Base-by-base conservation (phyloP, 2,113 vertebrate species). In the Callospermophilus lateralis region DNA sequence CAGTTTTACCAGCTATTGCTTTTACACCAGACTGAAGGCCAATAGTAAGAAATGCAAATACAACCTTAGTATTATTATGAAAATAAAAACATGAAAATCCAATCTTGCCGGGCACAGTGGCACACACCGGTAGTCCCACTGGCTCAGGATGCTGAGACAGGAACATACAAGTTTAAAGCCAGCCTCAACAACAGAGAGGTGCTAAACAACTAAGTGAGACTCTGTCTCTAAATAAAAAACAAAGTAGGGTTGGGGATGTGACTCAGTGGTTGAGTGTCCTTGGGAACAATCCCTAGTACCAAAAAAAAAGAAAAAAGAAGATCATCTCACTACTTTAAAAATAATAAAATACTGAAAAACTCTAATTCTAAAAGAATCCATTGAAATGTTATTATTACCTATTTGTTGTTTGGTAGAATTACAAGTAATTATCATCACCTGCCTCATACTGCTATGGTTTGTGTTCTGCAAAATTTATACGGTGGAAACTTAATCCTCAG, bases 31-130 rank as follows among this genome's bases (percentile, higher is more conserved):
- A 76, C 34, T 26, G 17, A 58, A 74, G 6, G 6, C 48, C 45
- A 80, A 48, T 19, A 80, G 67, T 24, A 13, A 39, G 51, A 93
- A 58, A 74, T 22, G 28, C 48, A 90, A 83, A 78, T 19, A n/a
- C 76, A 70, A 28, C 13, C 51, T 88, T 87, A 80, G 72, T 45
- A 32, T 12, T 92, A 58, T 9, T 70, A 84, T n/a, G 32, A 74
- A 90, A 95, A 87, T 19, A 73, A 89, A 93, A 93, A 90, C 19
- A 68, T 51, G 74, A 90, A 95, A 87, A 58, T 39, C 53, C 91
- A 55, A 39, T 84, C 28, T 93, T 53, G 74, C 15, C 48, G 2
- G 48, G 48, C 48, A 51, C 48, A 51, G 48, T 51, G 48, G 48
- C 12, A 13, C 48, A 51, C 12, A 51, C 48, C 48, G 3, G 4